Base-by-base conservation (phyloP, 2,113 vertebrate species). In the Hydrolagus affinis region DNA sequence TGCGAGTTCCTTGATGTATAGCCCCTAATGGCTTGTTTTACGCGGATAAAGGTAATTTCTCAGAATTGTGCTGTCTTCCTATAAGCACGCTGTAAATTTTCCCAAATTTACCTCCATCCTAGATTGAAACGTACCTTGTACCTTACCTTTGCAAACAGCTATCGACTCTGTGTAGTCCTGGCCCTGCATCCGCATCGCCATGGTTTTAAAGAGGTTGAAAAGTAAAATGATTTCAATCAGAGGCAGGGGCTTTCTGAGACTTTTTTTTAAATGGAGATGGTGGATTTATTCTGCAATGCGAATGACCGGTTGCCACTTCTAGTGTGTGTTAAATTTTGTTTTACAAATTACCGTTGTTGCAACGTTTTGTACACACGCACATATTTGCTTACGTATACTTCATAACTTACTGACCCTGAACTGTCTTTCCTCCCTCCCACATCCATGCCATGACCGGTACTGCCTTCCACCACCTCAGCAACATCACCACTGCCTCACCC, bases 1-100 rank as follows among this genome's bases (percentile, higher is more conserved):
- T 66, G 78, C 0, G 21, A 60, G 8, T 32, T 68, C 66, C 25
- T 32, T 68, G 62, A 83, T 68, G 77, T 83, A 66, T 1, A 8
- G 60, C 30, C 21, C 14, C 30, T 83, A 66, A 83, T 83, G 25
- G 62, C 32, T 8, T 66, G 28, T 32, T 64, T 25, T 30, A 59
- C 25, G 15, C 60, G 62, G 28, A 64, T 66, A 66, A 30, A 64
- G 77, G 14, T 83, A 28, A 83, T 66, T 25, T 66, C 25, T 15
- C 25, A 83, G 78, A 83, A 83, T 83, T 83, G 66, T 68, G 66
- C 25, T 66, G 60, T 32, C 77, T 15, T 3, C 66, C 19, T 83
- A 83, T 66, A 83, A 8, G 15, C 19, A 62, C 19, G 25, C 32
- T 15, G 2, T 83, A 83, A 17, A 83, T 83, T 83, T 19, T 64